Evolutionary conservation across 2,888 invertebrate genomes (phyloP), one percentile per base, ranked within the genome.

Genomic region (Bombylius major): DNA sequence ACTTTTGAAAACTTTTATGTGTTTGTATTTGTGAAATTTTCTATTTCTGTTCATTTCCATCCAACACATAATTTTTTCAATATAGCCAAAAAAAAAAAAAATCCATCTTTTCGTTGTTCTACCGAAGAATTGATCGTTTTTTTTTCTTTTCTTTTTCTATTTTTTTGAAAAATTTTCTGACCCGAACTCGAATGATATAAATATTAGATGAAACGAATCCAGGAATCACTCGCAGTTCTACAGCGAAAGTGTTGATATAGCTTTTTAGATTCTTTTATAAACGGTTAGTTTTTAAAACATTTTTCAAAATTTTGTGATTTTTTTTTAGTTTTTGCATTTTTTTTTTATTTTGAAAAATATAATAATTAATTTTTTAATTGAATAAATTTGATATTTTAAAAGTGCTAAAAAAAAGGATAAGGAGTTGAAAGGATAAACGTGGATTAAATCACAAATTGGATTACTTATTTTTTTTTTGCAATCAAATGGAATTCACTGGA

Each of bases 181-280:
- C 14, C 53, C 54, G 55, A 55, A 46, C 50, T 39, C 46, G 59
- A 61, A 65, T 68, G 68, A 70, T 73, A 73, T 73, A 73, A 73
- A 73, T 73, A 73, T 69, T 72, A 70, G 72, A 68, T 65, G 69
- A 67, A 58, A 62, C 60, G 65, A 65, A 64, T 73, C 72, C 72
- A 72, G 74, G 66, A 69, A 65, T 60, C 73, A 73, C 74, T 73
- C 73, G 73, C 73, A 73, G 72, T 73, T 73, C 73, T 70, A 69
- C 67, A 71, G 73, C 71, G 71, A 73, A 73, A 73, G 73, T 73
- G 73, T 72, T 71, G 72, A 65, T 71, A 66, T 65, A 68, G 67
- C 66, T 68, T 65, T n/a, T 65, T 65, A 69, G 61, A 66, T 67
- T 69, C 66, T 65, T 23, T 66, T 64, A 64, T 62, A 65, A 69